These are phyloP conservation scores for Matsumurasca onukii DNA, from an alignment of 1,140 invertebrate species.

Conservation along the genomic window DNA sequence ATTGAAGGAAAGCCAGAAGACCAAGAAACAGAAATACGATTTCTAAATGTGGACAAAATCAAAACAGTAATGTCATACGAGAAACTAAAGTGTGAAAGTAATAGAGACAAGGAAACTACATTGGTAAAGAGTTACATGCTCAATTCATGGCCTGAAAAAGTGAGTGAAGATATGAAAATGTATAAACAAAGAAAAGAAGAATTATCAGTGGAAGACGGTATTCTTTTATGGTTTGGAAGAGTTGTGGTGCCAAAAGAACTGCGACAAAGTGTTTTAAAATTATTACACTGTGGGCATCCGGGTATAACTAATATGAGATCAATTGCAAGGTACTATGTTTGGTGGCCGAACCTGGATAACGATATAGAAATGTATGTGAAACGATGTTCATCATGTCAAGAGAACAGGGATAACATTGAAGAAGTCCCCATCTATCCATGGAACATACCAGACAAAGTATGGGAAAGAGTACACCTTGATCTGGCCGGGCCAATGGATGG, in stretches of 20 bases:
- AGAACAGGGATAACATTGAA: not conserved
- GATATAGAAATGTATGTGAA: not conserved
- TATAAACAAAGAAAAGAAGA: not conserved
- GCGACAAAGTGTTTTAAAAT: not conserved
- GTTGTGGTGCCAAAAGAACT: not conserved
- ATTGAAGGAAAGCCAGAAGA: not conserved
- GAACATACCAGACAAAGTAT: not conserved
- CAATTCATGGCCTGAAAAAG: not conserved
- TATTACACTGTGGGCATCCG: not conserved
- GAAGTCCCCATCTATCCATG: not conserved
- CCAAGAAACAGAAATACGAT: not conserved
- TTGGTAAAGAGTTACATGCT: constrained; percentile 6
- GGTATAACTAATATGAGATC: not conserved
- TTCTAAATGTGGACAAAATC: not conserved
- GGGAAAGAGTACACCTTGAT: not conserved
- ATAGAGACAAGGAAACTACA: not conserved
- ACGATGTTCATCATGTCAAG: not conserved
- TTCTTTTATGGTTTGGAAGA: not conserved
- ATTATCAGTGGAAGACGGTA: not conserved
- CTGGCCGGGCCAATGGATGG: not conserved
- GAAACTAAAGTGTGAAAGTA: not conserved
- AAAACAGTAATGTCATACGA: not conserved
- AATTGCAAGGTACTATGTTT: not conserved
- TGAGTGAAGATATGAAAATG: not conserved
- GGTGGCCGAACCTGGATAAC: not conserved